Conservation (phyloP, 2,113 vertebrate species). For the Leptodactylus fuscus region DNA sequence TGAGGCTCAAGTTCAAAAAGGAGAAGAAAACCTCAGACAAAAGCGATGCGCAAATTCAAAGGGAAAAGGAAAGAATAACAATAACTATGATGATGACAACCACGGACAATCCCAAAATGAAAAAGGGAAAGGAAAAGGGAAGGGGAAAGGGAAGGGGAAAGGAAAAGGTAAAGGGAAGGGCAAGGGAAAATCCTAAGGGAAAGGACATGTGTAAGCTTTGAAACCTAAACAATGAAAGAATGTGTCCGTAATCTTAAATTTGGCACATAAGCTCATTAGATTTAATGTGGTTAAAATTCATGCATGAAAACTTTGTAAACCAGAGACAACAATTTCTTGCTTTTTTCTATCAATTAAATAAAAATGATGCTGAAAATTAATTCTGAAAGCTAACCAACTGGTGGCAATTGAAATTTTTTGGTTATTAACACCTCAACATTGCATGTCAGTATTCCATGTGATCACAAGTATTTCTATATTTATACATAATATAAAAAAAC, state of each 20-base stretch:
- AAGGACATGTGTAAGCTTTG: neutral
- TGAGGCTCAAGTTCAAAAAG: neutral
- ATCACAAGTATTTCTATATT: too few relatives aligned
- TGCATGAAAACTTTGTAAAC: conserved; percentile 10
- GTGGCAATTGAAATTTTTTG: too few relatives aligned
- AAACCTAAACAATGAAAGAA: neutral
- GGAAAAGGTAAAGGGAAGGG: neutral
- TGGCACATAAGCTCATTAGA: neutral
- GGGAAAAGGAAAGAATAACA: too few relatives aligned
- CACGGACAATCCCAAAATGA: neutral
- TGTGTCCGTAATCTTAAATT: neutral
- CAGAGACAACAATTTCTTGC: neutral
- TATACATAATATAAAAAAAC: too few relatives aligned
- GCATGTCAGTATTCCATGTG: too few relatives aligned
- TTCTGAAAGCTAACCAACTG: too few relatives aligned
- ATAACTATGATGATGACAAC: neutral
- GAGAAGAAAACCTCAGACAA: neutral
- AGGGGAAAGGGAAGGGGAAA: neutral
- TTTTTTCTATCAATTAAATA: neutral
- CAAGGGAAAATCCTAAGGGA: neutral
- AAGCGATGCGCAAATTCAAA: neutral
- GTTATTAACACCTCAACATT: too few relatives aligned
- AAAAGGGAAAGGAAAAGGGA: neutral
- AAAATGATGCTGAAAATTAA: neutral
- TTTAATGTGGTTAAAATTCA: neutral